phyloP scores from a whole-genome alignment of 1,140 invertebrate genomes.

The Drosophila pallidifrons region DNA sequence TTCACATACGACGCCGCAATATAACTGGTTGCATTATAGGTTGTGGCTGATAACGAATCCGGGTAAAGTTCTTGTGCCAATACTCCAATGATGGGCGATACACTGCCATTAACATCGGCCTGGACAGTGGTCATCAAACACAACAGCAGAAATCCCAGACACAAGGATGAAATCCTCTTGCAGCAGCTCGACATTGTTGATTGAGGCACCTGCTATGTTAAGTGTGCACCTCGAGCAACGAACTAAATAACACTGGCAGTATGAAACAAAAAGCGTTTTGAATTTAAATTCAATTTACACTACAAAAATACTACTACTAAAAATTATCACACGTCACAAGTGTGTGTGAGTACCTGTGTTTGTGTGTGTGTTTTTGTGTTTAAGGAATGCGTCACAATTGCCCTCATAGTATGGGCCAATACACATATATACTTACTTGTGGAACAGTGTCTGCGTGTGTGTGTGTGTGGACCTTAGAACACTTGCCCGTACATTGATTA shows the following conservation, averaged over 20 bases:
- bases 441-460: too few species aligned
- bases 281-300: slow-evolving; percentile 39
- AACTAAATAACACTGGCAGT: slow-evolving; percentile 33
- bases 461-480: background rate
- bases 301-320: slow-evolving; percentile 11
- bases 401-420: background rate
- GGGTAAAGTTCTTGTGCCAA: slow-evolving; percentile 85
- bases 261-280: slow-evolving; percentile 20
- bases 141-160: slow-evolving; percentile 1
- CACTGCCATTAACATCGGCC: slow-evolving; percentile 27
- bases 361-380: slow-evolving; percentile 12
- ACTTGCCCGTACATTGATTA: slow-evolving; percentile 14
- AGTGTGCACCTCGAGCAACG: slow-evolving; percentile 14
- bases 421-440: background rate
- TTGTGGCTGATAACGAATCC: slow-evolving; percentile 48
- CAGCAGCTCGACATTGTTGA: background rate
- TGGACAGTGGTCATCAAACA: background rate
- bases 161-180: background rate
- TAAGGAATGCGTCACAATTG: slow-evolving; percentile 8
- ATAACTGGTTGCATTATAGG: slow-evolving; percentile 85
- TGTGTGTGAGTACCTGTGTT: background rate
- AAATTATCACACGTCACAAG: background rate
- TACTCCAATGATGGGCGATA: slow-evolving; percentile 83
- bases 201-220: background rate
- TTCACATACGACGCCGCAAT: slow-evolving; percentile 91